Base-by-base conservation (phyloP, 1,140 invertebrate genomes). In the Lutraria rhynchaena region DNA sequence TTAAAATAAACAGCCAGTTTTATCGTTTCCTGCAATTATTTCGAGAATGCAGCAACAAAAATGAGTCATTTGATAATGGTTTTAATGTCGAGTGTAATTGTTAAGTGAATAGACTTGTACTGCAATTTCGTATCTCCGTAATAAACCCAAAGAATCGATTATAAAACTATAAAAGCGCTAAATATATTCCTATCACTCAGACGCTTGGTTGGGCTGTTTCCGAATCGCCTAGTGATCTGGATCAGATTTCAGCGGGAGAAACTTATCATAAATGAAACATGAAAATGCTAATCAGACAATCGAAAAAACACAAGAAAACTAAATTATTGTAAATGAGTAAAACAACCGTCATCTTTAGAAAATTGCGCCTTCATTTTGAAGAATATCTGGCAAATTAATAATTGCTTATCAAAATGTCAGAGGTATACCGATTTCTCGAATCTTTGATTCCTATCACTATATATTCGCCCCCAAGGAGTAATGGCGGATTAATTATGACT, bases 231-330 rank as follows among this genome's bases (percentile, higher is more conserved):
- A 3, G 44, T 9, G 37, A 67, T 49, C 11, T 15, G 41, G 31
- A 35, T 67, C 63, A 15, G n/a, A 24, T 67, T 67, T 67, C 63
- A 67, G 19, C 31, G 46, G n/a, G 31, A 67, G 33, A 19, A 24
- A 67, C 63, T 67, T 67, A 67, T 67, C 41, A 67, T 41, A 67
- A 67, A 67, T 67, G 41, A 67, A 67, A 67, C 63, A 67, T 67
- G 37, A 67, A 51, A 35, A 67, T 67, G 27, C 49, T 27, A 67
- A 67, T 67, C 63, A 49, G 29, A 67, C 41, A 67, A 49, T 46
- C 63, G 63, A 27, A 67, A 67, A 67, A 67, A 67, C 63, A 67
- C 44, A 49, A n/a, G 63, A 67, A 67, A 37, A n/a, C 27, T 24
- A 41, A 46, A 27, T 41, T 7, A 19, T 67, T 46, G 5, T 24